These are phyloP conservation scores for Scalopus aquaticus DNA, from an alignment of 2,113 vertebrate species.

Conservation along the genomic window DNA sequence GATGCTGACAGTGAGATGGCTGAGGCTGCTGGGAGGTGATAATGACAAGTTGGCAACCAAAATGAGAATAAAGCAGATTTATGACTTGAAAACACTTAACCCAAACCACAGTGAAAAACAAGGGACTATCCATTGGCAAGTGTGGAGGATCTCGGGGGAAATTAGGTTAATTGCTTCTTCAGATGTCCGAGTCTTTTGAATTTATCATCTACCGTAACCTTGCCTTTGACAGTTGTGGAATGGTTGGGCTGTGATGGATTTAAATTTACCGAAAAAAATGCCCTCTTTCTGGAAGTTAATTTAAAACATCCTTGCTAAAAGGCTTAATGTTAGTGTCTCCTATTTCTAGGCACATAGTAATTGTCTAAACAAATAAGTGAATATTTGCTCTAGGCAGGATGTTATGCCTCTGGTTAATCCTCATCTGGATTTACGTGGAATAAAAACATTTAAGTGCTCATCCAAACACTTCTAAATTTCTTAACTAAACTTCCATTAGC, in stretches of 20 bases:
- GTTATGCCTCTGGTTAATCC: neutral
- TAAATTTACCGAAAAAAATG: neutral
- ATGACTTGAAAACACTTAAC: neutral
- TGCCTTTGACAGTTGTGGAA: neutral
- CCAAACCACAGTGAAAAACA: neutral
- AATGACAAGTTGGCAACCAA: constrained; percentile 38
- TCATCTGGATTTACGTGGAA: neutral
- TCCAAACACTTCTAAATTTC: constrained; percentile 1
- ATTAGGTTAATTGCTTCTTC: neutral
- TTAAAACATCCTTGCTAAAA: neutral
- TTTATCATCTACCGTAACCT: neutral
- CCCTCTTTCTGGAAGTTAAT: constrained; percentile 27
- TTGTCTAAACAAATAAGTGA: constrained; percentile 13
- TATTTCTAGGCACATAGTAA: constrained; percentile 40
- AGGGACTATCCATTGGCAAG: neutral
- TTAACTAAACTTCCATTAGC: neutral
- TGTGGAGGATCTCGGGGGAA: neutral
- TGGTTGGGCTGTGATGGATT: neutral
- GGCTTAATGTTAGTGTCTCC: neutral
- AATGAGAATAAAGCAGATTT: constrained; percentile 29
- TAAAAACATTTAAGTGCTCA: neutral
- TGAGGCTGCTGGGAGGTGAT: neutral
- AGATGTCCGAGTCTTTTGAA: neutral
- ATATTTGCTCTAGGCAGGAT: neutral
- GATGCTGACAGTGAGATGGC: neutral